Base-by-base conservation (phyloP, 1,140 invertebrate genomes). In the Aphelenchoides fujianensis region DNA sequence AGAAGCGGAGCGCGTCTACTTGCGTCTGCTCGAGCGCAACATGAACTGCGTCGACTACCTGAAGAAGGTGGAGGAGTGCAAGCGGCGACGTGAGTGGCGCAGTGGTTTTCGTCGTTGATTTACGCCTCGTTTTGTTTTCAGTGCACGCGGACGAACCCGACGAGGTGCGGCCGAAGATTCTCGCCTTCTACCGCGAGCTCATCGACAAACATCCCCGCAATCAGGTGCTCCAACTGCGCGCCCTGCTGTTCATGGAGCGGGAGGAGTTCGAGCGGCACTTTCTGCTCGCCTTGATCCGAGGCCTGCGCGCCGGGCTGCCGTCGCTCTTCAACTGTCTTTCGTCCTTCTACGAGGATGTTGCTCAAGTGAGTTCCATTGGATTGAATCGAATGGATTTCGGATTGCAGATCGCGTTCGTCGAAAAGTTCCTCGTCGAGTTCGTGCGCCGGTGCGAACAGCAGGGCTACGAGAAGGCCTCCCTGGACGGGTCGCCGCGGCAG, bases 41-140 rank as follows among this genome's bases (percentile, higher is more conserved):
- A 94, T 93, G 9, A 96, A 99, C 86, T 97, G 97, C 86, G 90
- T 91, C 70, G 87, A 89, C 63, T 98, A 98, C 87, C 98, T 97
- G 86, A 87, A 89, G 76, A 91, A 91, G 85, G 87, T 97, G 80
- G 90, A 95, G 84, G 89, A 92, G 83, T 91, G 94, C 28, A 89
- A 68, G 36, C 68, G 69, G 28, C 62, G 78, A 68, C 78, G 86
- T 88, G 63, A 67, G 5, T n/a, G n/a, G 16, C 76, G 37, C 57
- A 54, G 48, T 71, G 3, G 3, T 70, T 69, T 0, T 69, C 66
- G 23, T 16, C 23, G 41, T 48, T 12, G 23, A 48, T n/a, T n/a
- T n/a, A n/a, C n/a, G n/a, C n/a, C n/a, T n/a, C n/a, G n/a, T 69
- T 35, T 70, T 69, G n/a, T n/a, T 72, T 71, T 70, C 35, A 72